Base-by-base conservation (phyloP, 2,888 invertebrate species). In the Cremastinae sp. region DNA sequence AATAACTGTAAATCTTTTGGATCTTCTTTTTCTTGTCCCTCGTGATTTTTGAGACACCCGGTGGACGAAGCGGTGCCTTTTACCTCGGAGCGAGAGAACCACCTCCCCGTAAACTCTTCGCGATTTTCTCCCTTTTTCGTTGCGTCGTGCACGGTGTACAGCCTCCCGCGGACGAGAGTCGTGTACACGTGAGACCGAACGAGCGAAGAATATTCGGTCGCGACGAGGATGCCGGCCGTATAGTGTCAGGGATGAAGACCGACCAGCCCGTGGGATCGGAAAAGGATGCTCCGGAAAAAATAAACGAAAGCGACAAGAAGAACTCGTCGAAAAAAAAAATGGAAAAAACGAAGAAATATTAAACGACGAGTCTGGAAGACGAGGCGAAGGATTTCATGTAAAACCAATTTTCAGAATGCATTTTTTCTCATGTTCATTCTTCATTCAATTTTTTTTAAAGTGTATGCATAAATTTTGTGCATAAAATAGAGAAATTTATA, bases 151-250 rank as follows among this genome's bases (percentile, higher is more conserved):
- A 28, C 28, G 28, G 53, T 45, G 66, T 34, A 66, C 43, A 28
- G 28, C 28, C 28, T 56, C 34, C 2, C 66, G 28, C 43, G 18
- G 38, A 66, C 49, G 61, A 20, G 59, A 66, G 53, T 59, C 69
- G 65, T 72, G 65, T 68, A 69, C 72, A 74, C 68, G 78, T 75
- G 56, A 66, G 68, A 65, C 53, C 36, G 54, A 51, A 56, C 56
- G 59, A 56, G 56, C 41, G 41, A 49, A 64, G 56, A 72, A 71
- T 61, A 66, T 75, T 72, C 54, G 54, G 75, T 66, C 61, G 20
- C 45, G 47, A 45, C 14, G 56, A 47, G n/a, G 56, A 45, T 45
- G 70, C 28, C 28, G 28, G 28, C 28, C 28, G 28, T 28, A 8
- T 18, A 53, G 38, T 68, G 69, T 51, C 56, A 53, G 71, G 65